Percentiles rank a stretch among this genome's conserved stretches.
Conservation (phyloP, 2,113 vertebrate genomes). For the Barnardius zonarius region DNA sequence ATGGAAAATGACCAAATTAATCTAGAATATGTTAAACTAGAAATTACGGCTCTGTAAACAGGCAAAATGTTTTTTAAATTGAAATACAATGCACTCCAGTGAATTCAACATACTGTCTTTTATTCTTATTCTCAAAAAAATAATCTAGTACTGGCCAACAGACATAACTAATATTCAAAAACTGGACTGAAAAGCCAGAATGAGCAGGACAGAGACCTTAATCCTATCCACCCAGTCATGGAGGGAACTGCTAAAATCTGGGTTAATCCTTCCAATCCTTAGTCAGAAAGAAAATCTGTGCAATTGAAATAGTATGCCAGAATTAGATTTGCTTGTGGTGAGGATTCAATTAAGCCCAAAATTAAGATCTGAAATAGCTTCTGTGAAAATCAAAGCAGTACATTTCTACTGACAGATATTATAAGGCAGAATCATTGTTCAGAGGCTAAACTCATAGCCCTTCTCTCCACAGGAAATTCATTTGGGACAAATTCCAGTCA, state of each 20-base stretch:
- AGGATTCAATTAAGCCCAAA: slow-evolving; percentile 43
- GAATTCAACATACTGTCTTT: background rate
- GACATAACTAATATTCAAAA: background rate
- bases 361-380: slow-evolving; percentile 44
- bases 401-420: background rate
- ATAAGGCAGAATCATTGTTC: background rate
- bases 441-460: background rate
- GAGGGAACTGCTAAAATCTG: slow-evolving; percentile 23
- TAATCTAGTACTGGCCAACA: background rate
- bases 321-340: slow-evolving; percentile 27
- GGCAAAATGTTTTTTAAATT: background rate
- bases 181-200: background rate
- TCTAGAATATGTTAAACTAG: background rate
- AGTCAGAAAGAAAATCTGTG: slow-evolving; percentile 39
- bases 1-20: background rate
- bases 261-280: slow-evolving; percentile 53
- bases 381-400: slow-evolving; percentile 16
- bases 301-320: slow-evolving; percentile 39
- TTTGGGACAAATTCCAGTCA: slow-evolving; percentile 3
- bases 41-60: background rate
- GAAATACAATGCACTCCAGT: background rate
- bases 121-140: background rate
- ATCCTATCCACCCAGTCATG: slow-evolving; percentile 17
- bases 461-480: slow-evolving; percentile 5
- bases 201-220: background rate